These are phyloP conservation scores for Synergus laeviventris DNA, from an alignment of 2,888 invertebrate genomes.

Conservation along the genomic window DNA sequence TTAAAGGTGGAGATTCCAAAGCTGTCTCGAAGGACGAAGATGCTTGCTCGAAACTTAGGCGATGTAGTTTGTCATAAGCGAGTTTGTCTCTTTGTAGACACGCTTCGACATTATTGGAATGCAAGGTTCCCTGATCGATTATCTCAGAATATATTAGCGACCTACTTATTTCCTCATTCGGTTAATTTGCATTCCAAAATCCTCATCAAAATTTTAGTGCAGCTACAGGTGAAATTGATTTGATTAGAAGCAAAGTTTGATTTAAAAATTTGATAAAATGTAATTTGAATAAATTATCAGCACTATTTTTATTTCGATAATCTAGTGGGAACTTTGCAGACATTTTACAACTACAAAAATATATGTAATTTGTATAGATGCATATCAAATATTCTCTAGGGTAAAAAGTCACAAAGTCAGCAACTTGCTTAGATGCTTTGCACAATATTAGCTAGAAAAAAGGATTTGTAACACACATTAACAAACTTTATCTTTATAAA, in stretches of 20 bases:
- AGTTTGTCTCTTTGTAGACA: slow-evolving; percentile 6
- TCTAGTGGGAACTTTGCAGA: not conserved
- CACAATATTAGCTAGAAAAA: slow-evolving; percentile 18
- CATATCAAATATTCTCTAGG: not conserved
- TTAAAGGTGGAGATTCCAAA: slow-evolving; percentile 52
- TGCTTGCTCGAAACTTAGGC: slow-evolving; percentile 62
- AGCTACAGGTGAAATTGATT: not conserved
- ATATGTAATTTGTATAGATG: slow-evolving; percentile 3
- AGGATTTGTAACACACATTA: not conserved
- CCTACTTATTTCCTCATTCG: not conserved
- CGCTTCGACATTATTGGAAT: slow-evolving; percentile 9
- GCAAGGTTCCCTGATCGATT: slow-evolving; percentile 28
- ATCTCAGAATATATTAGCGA: not conserved
- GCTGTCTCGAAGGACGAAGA: slow-evolving; percentile 57
- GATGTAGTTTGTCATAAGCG: slow-evolving; percentile 66
- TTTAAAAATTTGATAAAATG: not conserved
- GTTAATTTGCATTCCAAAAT: slow-evolving; percentile 1
- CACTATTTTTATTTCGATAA: not conserved
- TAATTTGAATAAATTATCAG: not conserved
- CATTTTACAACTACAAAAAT: not conserved
- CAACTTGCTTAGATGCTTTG: not conserved
- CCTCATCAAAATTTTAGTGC: not conserved
- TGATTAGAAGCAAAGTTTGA: not conserved
- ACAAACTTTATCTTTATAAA: not conserved
- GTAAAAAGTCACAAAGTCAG: not conserved